Percentiles rank a stretch among this genome's conserved stretches.
These are phyloP conservation scores for Plusia festucae DNA, from an alignment of 2,888 invertebrate species.

Conservation along the genomic window DNA sequence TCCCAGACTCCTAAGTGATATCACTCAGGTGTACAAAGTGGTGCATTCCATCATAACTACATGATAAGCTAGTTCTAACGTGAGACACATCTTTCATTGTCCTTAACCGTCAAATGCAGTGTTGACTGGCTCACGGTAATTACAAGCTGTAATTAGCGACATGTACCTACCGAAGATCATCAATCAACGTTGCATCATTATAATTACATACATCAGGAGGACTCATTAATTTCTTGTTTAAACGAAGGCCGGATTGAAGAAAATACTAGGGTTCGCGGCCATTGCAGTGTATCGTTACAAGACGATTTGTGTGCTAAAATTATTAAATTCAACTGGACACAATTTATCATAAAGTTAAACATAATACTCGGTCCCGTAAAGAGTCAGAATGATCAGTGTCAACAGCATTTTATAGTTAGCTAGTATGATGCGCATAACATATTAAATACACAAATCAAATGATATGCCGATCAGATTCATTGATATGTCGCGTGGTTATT, in stretches of 20 bases:
- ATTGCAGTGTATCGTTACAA: constrained; percentile 8
- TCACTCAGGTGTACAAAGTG: no score
- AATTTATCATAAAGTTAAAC: no score
- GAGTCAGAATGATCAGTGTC: no score
- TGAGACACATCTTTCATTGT: not conserved
- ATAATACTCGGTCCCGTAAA: no score
- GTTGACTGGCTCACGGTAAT: constrained; percentile 28
- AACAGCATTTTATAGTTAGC: no score
- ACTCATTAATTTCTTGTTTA: constrained; percentile 40
- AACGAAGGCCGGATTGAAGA: constrained; percentile 29
- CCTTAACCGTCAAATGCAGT: constrained; percentile 7
- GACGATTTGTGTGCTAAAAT: not conserved
- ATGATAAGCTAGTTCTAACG: not conserved
- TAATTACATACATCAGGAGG: constrained; percentile 31
- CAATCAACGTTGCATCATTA: constrained; percentile 42
- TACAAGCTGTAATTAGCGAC: constrained; percentile 48
- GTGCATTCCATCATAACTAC: no score
- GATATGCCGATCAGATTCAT: no score
- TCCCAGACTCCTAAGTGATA: no score
- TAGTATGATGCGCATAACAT: no score
- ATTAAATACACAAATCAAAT: no score
- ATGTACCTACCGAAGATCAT: constrained; percentile 38
- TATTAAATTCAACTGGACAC: no score
- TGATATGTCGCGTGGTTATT: no score
- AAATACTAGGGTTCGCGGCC: constrained; percentile 7